Conservation (phyloP, 2,797 vertebrate species). For the Botia almorhae region DNA sequence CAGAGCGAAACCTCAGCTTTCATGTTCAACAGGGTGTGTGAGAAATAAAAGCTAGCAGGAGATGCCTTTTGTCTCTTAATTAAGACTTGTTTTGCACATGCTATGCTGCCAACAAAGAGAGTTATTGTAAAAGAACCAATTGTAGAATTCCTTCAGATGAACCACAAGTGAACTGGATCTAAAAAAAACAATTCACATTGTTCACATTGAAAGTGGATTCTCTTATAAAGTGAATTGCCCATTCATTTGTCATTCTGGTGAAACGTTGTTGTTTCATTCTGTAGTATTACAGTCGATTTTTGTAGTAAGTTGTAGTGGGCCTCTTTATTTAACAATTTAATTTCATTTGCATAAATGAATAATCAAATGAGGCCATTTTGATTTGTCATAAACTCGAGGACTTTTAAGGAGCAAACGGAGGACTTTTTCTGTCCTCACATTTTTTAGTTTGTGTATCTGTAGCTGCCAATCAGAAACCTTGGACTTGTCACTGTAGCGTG, state of each 20-base stretch:
- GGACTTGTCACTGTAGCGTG: neutral
- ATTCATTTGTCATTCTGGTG: neutral
- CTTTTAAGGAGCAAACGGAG: too few species aligned
- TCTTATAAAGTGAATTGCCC: neutral
- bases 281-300: slow-evolving; percentile 5
- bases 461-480: neutral
- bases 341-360: too few species aligned
- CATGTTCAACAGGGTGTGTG: slow-evolving; percentile 25
- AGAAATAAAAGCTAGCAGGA: slow-evolving; percentile 4
- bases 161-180: neutral
- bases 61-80: slow-evolving; percentile 13
- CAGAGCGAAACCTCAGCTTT: slow-evolving; percentile 17
- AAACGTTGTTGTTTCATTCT: neutral
- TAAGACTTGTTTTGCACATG: slow-evolving; percentile 10
- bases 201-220: neutral
- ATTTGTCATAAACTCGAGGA: too few species aligned
- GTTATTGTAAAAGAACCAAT: too few species aligned
- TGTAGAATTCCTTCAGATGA: too few species aligned
- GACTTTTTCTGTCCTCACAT: too few species aligned
- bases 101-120: neutral
- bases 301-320: neutral
- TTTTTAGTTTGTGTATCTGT: too few species aligned
- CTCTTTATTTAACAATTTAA: neutral
- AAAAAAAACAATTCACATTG: neutral
- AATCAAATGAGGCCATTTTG: too few species aligned